Evolutionary conservation across 2,888 invertebrate genomes (phyloP), one percentile per base, ranked within the genome.

Genomic region (Tenthredo amoena): DNA sequence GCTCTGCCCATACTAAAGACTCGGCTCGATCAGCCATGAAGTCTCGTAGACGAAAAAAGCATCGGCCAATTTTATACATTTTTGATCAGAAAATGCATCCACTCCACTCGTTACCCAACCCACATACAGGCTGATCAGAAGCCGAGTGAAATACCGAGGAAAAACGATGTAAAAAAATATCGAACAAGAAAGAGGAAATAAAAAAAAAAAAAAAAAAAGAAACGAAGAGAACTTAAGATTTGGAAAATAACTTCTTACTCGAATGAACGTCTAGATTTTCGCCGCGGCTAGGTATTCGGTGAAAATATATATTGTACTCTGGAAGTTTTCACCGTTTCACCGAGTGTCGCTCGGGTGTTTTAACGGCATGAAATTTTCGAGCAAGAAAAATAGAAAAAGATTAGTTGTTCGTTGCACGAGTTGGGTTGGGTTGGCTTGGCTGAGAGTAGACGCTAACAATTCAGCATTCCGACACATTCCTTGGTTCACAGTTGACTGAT

Each of bases 1-100:
- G 91, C 91, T 90, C 90, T 91, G 92, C 90, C 90, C 91, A 91
- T 91, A 92, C 92, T 92, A 92, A 92, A 93, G 93, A 93, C 92
- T 91, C 90, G 91, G 91, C 89, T 91, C 91, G 92, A 92, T 92
- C 92, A 92, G 91, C 92, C 91, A 92, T 90, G 92, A 91, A 91
- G 91, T 83, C 83, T 81, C 81, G 81, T 81, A 62, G 81, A 81
- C 81, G 50, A 81, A 81, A 81, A 81, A 81, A 81, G 81, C 81
- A 81, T 81, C 81, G 81, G 81, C 81, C 81, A 81, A 81, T 81
- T 81, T 81, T 81, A 81, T 81, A 81, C 81, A 81, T 81, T 81
- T 81, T 81, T 81, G 81, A 81, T 81, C 81, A 81, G 81, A 81
- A 81, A 81, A 81, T 81, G 58, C 58, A 81, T 81, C 62, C 58